These are phyloP conservation scores for Barbus barbus DNA, from an alignment of 2,113 vertebrate species.

Conservation along the genomic window DNA sequence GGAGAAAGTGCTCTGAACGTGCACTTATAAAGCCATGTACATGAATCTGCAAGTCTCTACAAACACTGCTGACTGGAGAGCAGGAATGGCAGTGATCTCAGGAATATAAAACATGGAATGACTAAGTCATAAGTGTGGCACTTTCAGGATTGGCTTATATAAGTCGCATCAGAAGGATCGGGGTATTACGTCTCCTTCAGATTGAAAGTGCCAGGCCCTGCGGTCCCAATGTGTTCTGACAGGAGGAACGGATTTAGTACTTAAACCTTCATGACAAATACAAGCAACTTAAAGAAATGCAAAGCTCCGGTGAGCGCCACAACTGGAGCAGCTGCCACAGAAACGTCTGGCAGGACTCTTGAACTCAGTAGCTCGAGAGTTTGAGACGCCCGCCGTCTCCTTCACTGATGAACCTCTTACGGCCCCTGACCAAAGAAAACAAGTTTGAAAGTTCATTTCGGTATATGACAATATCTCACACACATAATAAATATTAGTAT, in stretches of 20 bases:
- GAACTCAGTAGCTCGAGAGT: conserved; percentile 85
- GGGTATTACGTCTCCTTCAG: conserved; percentile 46
- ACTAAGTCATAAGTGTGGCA: conserved; percentile 86
- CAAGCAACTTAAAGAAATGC: conserved; percentile 18
- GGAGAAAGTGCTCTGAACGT: conserved; percentile 64
- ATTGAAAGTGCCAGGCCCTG: conserved; percentile 67
- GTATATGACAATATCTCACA: too few species aligned
- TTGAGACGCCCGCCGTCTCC: conserved; percentile 93
- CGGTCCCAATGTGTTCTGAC: conserved; percentile 69
- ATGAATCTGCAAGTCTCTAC: too few species aligned
- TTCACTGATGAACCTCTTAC: conserved; percentile 96
- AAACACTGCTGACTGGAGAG: conserved; percentile 77
- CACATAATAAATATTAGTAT: too few species aligned
- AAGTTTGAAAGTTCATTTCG: too few species aligned
- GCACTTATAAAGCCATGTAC: too few species aligned
- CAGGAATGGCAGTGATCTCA: conserved; percentile 71
- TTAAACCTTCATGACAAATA: conserved; percentile 79
- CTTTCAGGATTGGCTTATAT: conserved; percentile 86
- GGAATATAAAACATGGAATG: conserved; percentile 86
- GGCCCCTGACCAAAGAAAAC: conserved; percentile 71
- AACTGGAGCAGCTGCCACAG: conserved; percentile 11
- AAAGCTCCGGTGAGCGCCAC: not conserved
- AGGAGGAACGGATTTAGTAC: conserved; percentile 75
- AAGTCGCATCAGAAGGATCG: conserved; percentile 69
- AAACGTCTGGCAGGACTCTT: conserved; percentile 34